phyloP scores from a whole-genome alignment of 2,888 invertebrate species.

The Phymatocera aterrima region DNA sequence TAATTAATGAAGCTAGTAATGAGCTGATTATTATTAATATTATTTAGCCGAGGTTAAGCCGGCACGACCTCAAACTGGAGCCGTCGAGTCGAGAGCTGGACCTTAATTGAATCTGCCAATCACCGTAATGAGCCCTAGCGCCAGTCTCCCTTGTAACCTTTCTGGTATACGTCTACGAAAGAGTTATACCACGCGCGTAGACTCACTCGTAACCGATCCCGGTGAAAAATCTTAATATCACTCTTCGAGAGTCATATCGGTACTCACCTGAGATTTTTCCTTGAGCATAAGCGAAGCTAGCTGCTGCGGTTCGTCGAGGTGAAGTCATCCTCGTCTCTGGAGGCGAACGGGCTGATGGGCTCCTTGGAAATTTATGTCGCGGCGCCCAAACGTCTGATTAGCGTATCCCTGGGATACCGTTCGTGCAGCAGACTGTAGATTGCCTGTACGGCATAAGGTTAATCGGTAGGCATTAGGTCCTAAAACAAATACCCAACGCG shows the following conservation, averaged over 20 bases:
- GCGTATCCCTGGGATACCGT: not conserved
- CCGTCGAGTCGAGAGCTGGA: slow-evolving; percentile 35
- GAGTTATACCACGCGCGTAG: not conserved
- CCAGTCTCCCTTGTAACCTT: slow-evolving; percentile 58
- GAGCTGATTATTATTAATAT: slow-evolving; percentile 74
- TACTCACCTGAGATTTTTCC: not conserved
- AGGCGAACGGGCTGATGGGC: not conserved
- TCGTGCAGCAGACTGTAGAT: not conserved
- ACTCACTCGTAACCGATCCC: not conserved
- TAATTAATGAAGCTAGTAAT: slow-evolving; percentile 73
- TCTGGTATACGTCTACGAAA: slow-evolving; percentile 34
- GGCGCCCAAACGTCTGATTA: slow-evolving; percentile 32
- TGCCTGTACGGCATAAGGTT: not conserved
- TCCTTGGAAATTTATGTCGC: slow-evolving; percentile 36
- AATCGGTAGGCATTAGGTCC: slow-evolving; percentile 15
- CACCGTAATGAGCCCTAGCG: slow-evolving; percentile 84
- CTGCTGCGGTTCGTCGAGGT: too few relatives aligned
- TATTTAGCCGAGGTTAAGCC: slow-evolving; percentile 73
- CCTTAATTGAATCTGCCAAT: slow-evolving; percentile 88
- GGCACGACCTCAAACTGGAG: slow-evolving; percentile 60
- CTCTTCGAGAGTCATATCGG: not conserved
- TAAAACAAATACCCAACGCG: slow-evolving; percentile 3
- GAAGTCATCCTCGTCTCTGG: not conserved
- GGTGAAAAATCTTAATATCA: not conserved
- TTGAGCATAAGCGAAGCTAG: not conserved